A percentile compares a stretch with the other conserved stretches of the same genome.
phyloP scores from a whole-genome alignment of 2,797 vertebrate species.

The Nannoperca obscura region DNA sequence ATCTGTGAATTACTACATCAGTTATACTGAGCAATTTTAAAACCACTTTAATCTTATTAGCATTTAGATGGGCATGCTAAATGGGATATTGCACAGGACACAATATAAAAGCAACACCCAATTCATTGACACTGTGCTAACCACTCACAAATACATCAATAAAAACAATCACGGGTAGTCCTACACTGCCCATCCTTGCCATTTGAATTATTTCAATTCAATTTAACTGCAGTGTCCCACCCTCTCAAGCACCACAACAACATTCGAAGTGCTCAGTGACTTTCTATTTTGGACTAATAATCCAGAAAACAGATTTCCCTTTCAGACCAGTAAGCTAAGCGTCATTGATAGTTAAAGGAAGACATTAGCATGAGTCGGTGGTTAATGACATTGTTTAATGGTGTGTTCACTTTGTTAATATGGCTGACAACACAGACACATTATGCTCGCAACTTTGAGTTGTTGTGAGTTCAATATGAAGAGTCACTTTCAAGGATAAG shows the following conservation, averaged over 20 bases:
- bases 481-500: slow-evolving; percentile 80
- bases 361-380: slow-evolving; percentile 91
- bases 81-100: slow-evolving; percentile 80
- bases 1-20: slow-evolving; percentile 73
- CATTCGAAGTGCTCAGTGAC: slow-evolving; percentile 74
- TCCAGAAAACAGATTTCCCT: slow-evolving; percentile 91
- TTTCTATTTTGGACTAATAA: slow-evolving; percentile 86
- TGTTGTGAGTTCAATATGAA: slow-evolving; percentile 73
- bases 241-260: slow-evolving; percentile 71
- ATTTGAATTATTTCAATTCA: slow-evolving; percentile 85
- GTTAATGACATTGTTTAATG: slow-evolving; percentile 94
- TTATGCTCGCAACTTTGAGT: slow-evolving; percentile 82
- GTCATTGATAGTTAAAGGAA: slow-evolving; percentile 95
- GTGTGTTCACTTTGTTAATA: slow-evolving; percentile 85
- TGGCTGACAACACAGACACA: slow-evolving; percentile 84
- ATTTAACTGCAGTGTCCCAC: slow-evolving; percentile 80
- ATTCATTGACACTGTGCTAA: slow-evolving; percentile 77
- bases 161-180: slow-evolving; percentile 73
- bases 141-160: slow-evolving; percentile 80
- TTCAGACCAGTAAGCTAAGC: slow-evolving; percentile 91
- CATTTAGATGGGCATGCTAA: slow-evolving; percentile 83
- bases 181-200: slow-evolving; percentile 73
- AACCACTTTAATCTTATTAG: slow-evolving; percentile 81
- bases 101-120: slow-evolving; percentile 76
- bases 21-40: slow-evolving; percentile 75